Evolutionary conservation across 2,113 vertebrate species (phyloP).

Genomic region (Tonatia bakeri): DNA sequence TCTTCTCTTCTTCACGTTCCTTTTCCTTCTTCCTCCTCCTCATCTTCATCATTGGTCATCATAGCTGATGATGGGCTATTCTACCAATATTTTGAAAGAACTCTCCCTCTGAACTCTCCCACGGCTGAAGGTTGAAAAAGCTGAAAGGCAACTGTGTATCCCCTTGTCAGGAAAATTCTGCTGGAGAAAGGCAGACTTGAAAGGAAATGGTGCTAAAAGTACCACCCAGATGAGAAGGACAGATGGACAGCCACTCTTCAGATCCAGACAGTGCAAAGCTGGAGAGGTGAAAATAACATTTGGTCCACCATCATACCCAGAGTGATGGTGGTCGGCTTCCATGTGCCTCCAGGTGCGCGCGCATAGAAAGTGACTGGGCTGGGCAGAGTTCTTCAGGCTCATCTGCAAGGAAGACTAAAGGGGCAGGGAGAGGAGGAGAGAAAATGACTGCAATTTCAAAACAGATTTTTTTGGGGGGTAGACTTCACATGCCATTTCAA

Average conservation of each 20-base stretch:
- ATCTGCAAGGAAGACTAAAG: constrained; percentile 25
- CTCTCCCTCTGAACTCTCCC: background rate
- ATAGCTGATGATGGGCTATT: background rate
- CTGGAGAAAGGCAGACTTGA: background rate
- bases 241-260: background rate
- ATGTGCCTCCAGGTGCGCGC: constrained; percentile 22
- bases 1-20: background rate
- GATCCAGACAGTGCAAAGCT: background rate
- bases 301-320: background rate
- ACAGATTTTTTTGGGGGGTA: background rate
- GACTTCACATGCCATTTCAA: constrained; percentile 7
- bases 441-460: constrained; percentile 46
- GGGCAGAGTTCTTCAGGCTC: constrained; percentile 1
- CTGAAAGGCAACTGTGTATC: background rate
- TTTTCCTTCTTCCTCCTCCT: background rate
- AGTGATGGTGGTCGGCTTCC: constrained; percentile 33
- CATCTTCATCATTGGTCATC: background rate
- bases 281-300: constrained; percentile 4
- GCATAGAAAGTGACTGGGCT: constrained; percentile 30
- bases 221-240: background rate
- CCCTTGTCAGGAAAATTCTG: background rate
- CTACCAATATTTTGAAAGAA: background rate
- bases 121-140: background rate
- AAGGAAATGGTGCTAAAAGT: constrained; percentile 4
- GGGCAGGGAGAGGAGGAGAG: background rate